Percentiles rank a stretch among this genome's conserved stretches.
These are phyloP conservation scores for Campopleginae sp. DNA, from an alignment of 2,888 invertebrate species.

Conservation along the genomic window DNA sequence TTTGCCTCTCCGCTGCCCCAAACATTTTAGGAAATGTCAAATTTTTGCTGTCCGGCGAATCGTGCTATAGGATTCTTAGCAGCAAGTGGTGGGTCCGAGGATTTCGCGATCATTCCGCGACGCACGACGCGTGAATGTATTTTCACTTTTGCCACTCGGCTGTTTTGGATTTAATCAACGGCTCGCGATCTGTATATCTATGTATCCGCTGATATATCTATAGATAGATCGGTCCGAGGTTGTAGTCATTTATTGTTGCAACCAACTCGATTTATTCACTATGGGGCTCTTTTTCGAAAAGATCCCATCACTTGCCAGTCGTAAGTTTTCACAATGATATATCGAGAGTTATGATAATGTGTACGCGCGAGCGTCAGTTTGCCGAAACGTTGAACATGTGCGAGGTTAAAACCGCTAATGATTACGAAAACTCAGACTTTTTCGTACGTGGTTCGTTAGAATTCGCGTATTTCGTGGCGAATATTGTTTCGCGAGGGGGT, in stretches of 20 bases:
- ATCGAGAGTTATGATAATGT: background rate
- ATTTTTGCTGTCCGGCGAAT: background rate
- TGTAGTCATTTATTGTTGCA: conserved; percentile 15
- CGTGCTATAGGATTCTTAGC: background rate
- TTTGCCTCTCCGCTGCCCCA: background rate
- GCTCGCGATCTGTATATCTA: background rate
- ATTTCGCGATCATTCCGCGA: background rate
- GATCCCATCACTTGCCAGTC: background rate
- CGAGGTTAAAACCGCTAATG: conserved; percentile 31
- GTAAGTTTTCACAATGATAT: background rate
- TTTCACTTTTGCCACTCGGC: conserved; percentile 72
- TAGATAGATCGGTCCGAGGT: background rate
- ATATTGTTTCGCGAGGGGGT: background rate
- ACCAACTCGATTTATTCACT: background rate
- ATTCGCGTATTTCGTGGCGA: background rate
- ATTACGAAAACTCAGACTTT: conserved; percentile 3
- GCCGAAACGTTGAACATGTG: conserved; percentile 9
- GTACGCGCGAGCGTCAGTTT: conserved; percentile 9
- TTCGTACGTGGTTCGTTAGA: background rate
- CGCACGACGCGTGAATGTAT: background rate
- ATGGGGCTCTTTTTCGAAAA: too few relatives aligned
- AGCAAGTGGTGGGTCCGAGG: background rate
- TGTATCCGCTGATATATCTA: background rate
- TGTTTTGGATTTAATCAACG: conserved; percentile 59
- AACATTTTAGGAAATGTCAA: background rate